A percentile compares a stretch with the other conserved stretches of the same genome.
Evolutionary conservation across 2,113 vertebrate genomes (phyloP).

Genomic region (Hydrolagus affinis): DNA sequence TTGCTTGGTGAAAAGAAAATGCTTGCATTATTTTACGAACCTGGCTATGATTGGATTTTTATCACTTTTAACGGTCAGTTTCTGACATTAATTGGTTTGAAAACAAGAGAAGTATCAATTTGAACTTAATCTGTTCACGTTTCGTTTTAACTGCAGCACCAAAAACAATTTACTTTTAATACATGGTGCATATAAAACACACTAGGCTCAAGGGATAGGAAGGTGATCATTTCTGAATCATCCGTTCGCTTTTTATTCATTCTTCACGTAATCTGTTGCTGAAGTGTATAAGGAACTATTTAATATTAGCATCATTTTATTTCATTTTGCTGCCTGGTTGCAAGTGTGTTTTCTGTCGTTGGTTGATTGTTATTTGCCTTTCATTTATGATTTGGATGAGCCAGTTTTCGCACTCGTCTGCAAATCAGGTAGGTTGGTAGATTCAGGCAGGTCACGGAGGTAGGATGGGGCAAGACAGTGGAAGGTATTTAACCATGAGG

Average conservation of each 20-base stretch:
- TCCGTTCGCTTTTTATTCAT: not conserved
- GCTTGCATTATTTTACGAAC: no score
- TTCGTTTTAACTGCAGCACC: not conserved
- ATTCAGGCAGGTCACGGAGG: no score
- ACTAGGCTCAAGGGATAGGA: slow-evolving; percentile 8
- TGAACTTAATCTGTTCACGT: not conserved
- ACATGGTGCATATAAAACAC: not conserved
- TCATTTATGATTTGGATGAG: not conserved
- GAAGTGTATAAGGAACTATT: not conserved
- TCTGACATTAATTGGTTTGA: no score
- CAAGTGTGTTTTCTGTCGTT: not conserved
- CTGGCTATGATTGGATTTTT: no score
- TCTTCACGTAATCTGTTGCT: not conserved
- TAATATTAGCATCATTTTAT: not conserved
- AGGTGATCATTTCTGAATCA: not conserved
- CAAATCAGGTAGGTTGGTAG: no score
- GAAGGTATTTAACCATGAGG: no score
- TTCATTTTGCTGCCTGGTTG: not conserved
- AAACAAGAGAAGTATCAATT: not conserved
- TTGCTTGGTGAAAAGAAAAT: no score
- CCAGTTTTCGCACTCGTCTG: no score
- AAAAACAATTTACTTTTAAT: slow-evolving; percentile 1
- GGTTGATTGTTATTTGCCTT: not conserved
- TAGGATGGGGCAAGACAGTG: no score
- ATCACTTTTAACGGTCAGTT: no score